Base-by-base conservation (phyloP, 2,113 vertebrate genomes). In the Rhinopomastus cyanomelas region DNA sequence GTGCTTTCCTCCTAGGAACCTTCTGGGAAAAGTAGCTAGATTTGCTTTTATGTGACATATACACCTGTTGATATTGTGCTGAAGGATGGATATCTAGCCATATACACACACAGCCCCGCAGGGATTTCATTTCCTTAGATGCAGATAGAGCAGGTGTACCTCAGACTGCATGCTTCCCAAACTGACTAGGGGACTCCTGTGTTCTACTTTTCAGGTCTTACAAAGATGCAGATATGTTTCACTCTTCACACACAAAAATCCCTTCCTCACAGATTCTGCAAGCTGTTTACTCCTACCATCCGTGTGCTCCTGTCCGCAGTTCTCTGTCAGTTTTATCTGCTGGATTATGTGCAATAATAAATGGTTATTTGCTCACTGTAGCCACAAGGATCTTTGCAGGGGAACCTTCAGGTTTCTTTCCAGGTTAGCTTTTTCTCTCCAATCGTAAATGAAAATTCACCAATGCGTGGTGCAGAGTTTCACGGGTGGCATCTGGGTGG, bases 311-410 rank as follows among this genome's bases (percentile, higher is more conserved):
- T 93, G 91, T 96, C 96, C 30, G 4, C 87, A 92, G 80, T 88
- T 96, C 92, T 95, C 85, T 94, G 90, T 97, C 11, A 1, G 85
- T 95, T 95, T 80, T 96, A 42, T 97, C 88, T 96, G 93, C 96
- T 96, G 95, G 95, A 97, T 94, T 96, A 96, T 5, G 92, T 97
- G 96, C 96, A 96, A 97, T 97, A 97, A 97, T 96, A 97, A 97
- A 97, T 90, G 74, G 77, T 95, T 96, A 94, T 91, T 92, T 94
- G 96, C 96, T 96, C 96, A 97, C 94, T 59, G 69, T 84, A 96
- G 49, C 56, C 27, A 27, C 14, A 72, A 90, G 88, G 61, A 49
- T 90, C 80, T 91, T 91, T 90, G 83, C 8, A 8, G 39, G 19
- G 11, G 12, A 46, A 32, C 46, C 27, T 57, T 27, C 44, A n/a